Conservation (phyloP, 2,888 invertebrate species). For the Agrenia bidenticulata region DNA sequence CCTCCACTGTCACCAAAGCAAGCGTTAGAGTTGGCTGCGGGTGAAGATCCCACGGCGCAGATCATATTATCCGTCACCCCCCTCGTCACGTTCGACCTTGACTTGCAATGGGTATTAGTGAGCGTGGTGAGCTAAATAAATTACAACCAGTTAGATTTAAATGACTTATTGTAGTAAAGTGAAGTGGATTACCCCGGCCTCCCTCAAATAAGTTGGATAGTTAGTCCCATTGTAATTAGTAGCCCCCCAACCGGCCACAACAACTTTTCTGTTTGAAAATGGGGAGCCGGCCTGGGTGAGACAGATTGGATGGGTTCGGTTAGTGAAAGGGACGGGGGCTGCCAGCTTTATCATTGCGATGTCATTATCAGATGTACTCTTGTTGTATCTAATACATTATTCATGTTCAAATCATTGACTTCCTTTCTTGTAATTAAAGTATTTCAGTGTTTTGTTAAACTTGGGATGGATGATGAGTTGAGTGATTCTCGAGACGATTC, state of each 20-base stretch:
- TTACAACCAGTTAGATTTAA: not conserved
- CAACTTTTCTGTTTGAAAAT: not conserved
- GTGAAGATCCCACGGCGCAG: not conserved
- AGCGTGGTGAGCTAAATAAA: not conserved
- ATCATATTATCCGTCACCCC: not conserved
- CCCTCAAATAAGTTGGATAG: not conserved
- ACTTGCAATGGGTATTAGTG: not conserved
- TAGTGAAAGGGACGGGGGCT: not conserved
- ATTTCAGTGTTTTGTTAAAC: not conserved
- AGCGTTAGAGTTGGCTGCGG: not conserved
- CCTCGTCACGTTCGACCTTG: not conserved
- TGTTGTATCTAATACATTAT: slow-evolving; percentile 3
- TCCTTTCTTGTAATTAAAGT: too few species aligned
- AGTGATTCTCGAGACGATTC: not conserved
- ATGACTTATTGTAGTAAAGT: not conserved
- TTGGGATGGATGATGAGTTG: not conserved
- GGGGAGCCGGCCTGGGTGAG: not conserved
- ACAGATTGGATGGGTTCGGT: not conserved
- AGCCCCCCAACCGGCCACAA: not conserved
- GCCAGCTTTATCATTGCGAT: not conserved
- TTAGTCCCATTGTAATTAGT: not conserved
- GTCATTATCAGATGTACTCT: not conserved
- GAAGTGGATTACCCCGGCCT: not conserved
- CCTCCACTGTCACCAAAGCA: slow-evolving; percentile 2
- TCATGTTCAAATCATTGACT: too few species aligned